These are phyloP conservation scores for Uloborus plumipes DNA, from an alignment of 2,888 invertebrate genomes.

Conservation along the genomic window DNA sequence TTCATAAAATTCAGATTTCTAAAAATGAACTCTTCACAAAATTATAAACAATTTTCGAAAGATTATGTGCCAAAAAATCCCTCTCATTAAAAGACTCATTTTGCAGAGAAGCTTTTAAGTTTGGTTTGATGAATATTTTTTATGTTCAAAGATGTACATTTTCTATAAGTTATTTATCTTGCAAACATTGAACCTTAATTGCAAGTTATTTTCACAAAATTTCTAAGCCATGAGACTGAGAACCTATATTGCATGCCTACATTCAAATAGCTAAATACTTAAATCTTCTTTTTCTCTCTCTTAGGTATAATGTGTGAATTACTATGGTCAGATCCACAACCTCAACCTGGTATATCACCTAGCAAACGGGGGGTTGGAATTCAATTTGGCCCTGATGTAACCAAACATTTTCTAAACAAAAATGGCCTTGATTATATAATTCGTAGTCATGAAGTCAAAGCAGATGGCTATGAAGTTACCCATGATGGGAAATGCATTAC, in stretches of 20 bases:
- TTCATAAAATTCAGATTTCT: too few species aligned
- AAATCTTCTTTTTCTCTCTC: constrained; percentile 8
- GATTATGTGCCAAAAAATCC: background rate
- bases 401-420: constrained; percentile 83
- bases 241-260: too few species aligned
- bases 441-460: constrained; percentile 97
- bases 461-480: constrained; percentile 93
- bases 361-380: constrained; percentile 98
- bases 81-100: background rate
- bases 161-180: too few species aligned
- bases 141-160: too few species aligned
- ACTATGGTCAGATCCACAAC: constrained; percentile 98
- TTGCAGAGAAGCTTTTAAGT: too few species aligned
- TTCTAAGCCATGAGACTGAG: too few species aligned
- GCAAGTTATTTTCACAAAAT: too few species aligned
- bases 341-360: constrained; percentile 86
- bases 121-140: too few species aligned
- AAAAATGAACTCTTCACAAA: background rate
- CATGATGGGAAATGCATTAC: constrained; percentile 97
- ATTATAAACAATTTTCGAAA: background rate
- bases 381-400: constrained; percentile 98
- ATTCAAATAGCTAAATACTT: too few species aligned
- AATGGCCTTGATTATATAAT: constrained; percentile 95
- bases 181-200: too few species aligned
- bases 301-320: constrained; percentile 95